Base-by-base conservation (phyloP, 2,797 vertebrate species). In the Rhynchotus rufescens region DNA sequence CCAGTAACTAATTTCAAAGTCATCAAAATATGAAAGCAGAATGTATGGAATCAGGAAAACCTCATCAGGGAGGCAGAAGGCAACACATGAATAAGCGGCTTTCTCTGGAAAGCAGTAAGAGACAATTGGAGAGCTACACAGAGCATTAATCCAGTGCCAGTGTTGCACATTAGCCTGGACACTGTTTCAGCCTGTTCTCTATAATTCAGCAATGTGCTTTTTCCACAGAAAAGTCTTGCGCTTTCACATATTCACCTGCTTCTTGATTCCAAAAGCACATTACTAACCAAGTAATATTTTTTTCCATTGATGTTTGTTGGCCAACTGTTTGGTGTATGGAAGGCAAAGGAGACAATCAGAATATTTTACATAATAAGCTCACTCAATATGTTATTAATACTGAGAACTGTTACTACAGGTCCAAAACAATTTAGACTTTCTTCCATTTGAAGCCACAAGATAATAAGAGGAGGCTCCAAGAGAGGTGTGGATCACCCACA, bases 401-500 rank as follows among this genome's bases (percentile, higher is more conserved):
- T 25, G 1, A 44, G 84, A 97, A 84, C n/a, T 86, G 66, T 69
- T 90, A 83, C 72, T 59, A 51, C 88, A 86, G 79, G 68, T 96
- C 96, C 92, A 96, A 93, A 93, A 75, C 28, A 67, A 92, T 93
- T 93, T 34, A 75, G 85, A 86, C 92, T 94, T 84, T 95, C 94
- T 97, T 97, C 92, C 85, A 96, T 79, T 76, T 83, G 86, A 97
- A 97, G 95, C 97, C 96, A 97, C 94, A 96, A 80, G 77, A 97
- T 97, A 95, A 96, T 82, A 96, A 95, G 84, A 95, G 78, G 83
- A 96, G 96, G 95, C 96, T 97, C 96, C 95, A 93, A 82, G 72
- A 82, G 90, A 98, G 97, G 96, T 96, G 97, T 95, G 96, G 94
- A 96, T 97, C 61, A 65, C 96, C 95, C 96, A 80, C 97, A 96